Conservation (phyloP, 2,888 invertebrate genomes). For the Hydroisotoma schaefferi region DNA sequence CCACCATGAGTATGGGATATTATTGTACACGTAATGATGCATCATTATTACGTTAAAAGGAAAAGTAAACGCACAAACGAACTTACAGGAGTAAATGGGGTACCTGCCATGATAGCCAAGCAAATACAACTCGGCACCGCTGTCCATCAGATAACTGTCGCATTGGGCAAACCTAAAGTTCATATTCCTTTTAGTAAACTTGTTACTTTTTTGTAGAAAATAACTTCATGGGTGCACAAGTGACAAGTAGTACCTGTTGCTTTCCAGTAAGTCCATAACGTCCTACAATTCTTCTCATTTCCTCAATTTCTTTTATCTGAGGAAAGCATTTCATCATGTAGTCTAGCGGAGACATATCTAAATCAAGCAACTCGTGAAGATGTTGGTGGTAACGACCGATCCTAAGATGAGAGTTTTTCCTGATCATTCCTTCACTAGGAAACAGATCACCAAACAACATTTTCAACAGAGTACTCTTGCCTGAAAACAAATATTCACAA, state of each 20-base stretch:
- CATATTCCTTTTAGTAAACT: not conserved
- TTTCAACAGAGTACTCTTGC: conserved; percentile 96
- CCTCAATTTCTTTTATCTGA: conserved; percentile 94
- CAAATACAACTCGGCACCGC: conserved; percentile 96
- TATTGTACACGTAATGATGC: no score
- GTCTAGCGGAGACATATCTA: conserved; percentile 91
- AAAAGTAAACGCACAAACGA: no score
- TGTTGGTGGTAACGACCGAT: conserved; percentile 99
- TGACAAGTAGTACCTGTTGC: conserved; percentile 67
- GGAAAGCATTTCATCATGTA: conserved; percentile 98
- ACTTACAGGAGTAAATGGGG: conserved; percentile 73
- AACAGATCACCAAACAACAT: conserved; percentile 89
- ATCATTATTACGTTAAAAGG: no score
- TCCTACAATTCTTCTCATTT: conserved; percentile 98
- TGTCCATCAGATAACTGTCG: conserved; percentile 95
- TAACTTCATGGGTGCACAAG: no score
- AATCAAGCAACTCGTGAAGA: conserved; percentile 89
- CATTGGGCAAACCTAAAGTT: conserved; percentile 78
- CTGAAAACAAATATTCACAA: conserved; percentile 59
- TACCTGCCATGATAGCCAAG: conserved; percentile 96
- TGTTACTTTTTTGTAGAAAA: no score
- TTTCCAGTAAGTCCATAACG: conserved; percentile 95
- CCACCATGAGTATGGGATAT: no score
- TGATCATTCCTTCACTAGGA: conserved; percentile 93
- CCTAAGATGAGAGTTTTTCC: conserved; percentile 95